Conservation (phyloP, 2,113 vertebrate species). For the Burhinus oedicnemus region DNA sequence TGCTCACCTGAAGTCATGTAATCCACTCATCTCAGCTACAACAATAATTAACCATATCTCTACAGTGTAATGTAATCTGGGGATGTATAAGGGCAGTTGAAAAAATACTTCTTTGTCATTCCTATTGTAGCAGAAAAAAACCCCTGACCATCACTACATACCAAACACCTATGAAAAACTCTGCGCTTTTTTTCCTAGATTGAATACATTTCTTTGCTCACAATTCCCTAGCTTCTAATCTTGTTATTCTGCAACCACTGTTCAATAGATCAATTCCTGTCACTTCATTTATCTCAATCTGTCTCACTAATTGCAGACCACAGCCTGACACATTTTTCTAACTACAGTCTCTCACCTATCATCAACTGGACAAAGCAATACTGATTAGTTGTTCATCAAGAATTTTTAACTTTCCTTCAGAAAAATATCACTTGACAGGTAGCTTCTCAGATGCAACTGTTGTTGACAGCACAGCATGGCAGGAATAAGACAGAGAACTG, state of each 20-base stretch:
- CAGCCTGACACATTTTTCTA: background rate
- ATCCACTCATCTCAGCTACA: background rate
- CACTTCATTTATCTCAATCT: background rate
- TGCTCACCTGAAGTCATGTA: background rate
- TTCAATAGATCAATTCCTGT: background rate
- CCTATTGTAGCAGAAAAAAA: background rate
- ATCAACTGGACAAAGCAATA: background rate
- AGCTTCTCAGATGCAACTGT: background rate
- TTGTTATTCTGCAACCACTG: background rate
- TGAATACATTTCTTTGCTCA: background rate
- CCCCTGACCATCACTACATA: rapidly evolving
- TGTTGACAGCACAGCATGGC: background rate
- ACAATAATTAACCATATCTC: background rate
- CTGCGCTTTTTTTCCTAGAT: background rate
- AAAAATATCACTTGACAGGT: background rate
- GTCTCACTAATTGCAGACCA: background rate
- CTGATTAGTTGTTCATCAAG: background rate
- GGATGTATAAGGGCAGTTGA: background rate
- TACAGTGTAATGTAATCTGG: background rate
- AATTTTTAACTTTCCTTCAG: background rate
- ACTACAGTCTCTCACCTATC: background rate
- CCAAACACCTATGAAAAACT: background rate
- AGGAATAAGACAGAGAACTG: background rate
- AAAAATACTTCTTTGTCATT: background rate
- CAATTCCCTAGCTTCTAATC: background rate